Evolutionary conservation across 2,113 vertebrate species (phyloP).

Genomic region (Collichthys lucidus): DNA sequence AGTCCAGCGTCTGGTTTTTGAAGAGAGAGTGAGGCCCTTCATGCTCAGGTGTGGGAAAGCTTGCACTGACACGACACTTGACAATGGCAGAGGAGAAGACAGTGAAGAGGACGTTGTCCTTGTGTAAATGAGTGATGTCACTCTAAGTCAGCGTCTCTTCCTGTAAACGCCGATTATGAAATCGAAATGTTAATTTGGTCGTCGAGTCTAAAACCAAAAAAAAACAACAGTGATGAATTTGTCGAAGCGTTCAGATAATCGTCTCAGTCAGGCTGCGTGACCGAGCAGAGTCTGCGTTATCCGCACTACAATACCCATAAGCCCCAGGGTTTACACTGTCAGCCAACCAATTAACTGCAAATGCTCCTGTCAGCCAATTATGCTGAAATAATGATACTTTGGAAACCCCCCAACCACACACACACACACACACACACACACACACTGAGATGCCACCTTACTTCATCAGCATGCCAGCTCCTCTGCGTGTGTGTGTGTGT

Average conservation of each 20-base stretch:
- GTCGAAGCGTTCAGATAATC: constrained; percentile 56
- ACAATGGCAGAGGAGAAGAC: too few relatives aligned
- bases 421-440: constrained; percentile 13
- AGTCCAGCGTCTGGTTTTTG: too few relatives aligned
- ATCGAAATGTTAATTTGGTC: background rate
- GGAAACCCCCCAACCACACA: constrained; percentile 41
- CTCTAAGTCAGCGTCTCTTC: background rate
- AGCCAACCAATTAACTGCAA: constrained; percentile 78
- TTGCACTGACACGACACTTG: too few relatives aligned
- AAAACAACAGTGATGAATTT: constrained; percentile 36
- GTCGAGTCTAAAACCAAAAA: background rate
- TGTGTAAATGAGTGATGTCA: too few relatives aligned
- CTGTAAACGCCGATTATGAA: background rate
- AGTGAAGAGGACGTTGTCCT: too few relatives aligned
- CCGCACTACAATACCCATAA: constrained; percentile 78
- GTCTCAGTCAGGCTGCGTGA: constrained; percentile 60
- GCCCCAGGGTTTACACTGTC: constrained; percentile 71
- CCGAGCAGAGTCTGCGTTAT: constrained; percentile 65
- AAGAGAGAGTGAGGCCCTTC: too few relatives aligned
- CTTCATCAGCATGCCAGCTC: constrained; percentile 43
- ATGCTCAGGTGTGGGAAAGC: too few relatives aligned
- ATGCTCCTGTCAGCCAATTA: constrained; percentile 74
- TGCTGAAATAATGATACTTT: constrained; percentile 71
- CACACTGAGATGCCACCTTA: constrained; percentile 38
- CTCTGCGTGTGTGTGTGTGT: constrained; percentile 18